Base-by-base conservation (phyloP, 2,113 vertebrate species). In the Melanotaenia duboulayi region DNA sequence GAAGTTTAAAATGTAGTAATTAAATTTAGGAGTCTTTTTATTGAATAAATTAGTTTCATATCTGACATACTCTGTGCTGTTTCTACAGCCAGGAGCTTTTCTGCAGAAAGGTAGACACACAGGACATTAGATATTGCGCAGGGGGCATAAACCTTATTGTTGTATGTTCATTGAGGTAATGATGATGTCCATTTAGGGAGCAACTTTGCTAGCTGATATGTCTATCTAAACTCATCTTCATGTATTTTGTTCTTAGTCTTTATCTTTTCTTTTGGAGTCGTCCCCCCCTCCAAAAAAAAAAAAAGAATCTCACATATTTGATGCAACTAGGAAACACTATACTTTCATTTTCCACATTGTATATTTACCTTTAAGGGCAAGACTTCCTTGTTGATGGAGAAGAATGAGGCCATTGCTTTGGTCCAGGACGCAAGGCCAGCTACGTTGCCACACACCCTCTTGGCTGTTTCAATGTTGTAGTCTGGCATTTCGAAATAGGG, bases 391-490 rank as follows among this genome's bases (percentile, higher is more conserved):
- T 99, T 99, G 77, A 97, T 96, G 52, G 96, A 94, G 87, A 96
- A 99, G 91, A 98, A 99, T 4, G 95, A 85, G 1, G 95, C 96
- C 97, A 99, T 99, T 20, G 96, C 96, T 92, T 96, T 97, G 1
- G 97, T 99, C 97, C 97, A 99, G 4, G 97, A 97, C 68, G 96
- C 97, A 58, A 99, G 96, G 22, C 97, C 97, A 0, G 97, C 96
- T 71, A 98, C 95, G 39, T 99, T 98, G 11, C 97, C 97, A 78
- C 97, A 98, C 0, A 98, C 96, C 9, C 96, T 93, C 70, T 92
- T 96, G 14, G 97, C 97, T 14, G 95, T 98, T 84, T 99, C 97
- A 1, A 96, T 97, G 83, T 97, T 97, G 87, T 98, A 99, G 92
- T 99, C 97, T 0, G 71, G 44, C 97, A 98, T 97, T 77, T 96